Conservation (phyloP, 2,113 vertebrate species). For the Trinectes maculatus region DNA sequence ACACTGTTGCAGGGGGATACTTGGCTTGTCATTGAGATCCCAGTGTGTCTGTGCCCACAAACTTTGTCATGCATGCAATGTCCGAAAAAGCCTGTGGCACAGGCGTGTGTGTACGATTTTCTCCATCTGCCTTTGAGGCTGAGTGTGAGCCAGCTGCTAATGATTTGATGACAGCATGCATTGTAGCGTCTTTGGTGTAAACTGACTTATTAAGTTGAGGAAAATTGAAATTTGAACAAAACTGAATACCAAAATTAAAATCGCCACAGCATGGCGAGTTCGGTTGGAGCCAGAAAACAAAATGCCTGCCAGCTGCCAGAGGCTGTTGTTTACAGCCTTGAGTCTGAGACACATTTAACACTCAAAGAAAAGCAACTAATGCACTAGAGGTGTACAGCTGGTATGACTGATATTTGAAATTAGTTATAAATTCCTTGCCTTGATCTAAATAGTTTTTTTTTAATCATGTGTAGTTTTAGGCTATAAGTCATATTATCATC, state of each 20-base stretch:
- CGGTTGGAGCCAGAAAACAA: conserved; percentile 33
- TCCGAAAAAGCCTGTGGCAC: background rate
- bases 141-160: conserved; percentile 29
- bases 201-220: conserved; percentile 25
- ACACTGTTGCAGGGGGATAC: conserved; percentile 7
- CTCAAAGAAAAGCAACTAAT: conserved; percentile 5
- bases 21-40: conserved; percentile 37
- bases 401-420: background rate
- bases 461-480: too few relatives aligned
- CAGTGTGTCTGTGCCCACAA: conserved; percentile 23
- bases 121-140: conserved; percentile 12
- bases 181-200: conserved; percentile 18
- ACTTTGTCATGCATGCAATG: conserved; percentile 31
- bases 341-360: conserved; percentile 25
- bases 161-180: conserved; percentile 49
- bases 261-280: conserved; percentile 14
- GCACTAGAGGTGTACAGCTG: background rate
- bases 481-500: too few relatives aligned
- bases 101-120: conserved; percentile 11
- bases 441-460: too few relatives aligned
- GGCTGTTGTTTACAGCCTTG: conserved; percentile 17
- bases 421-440: background rate
- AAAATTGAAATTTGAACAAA: conserved; percentile 20
- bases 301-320: conserved; percentile 32
- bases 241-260: conserved; percentile 20